Evolutionary conservation across 2,113 vertebrate species (phyloP).

Genomic region (Rhinogobius similis): DNA sequence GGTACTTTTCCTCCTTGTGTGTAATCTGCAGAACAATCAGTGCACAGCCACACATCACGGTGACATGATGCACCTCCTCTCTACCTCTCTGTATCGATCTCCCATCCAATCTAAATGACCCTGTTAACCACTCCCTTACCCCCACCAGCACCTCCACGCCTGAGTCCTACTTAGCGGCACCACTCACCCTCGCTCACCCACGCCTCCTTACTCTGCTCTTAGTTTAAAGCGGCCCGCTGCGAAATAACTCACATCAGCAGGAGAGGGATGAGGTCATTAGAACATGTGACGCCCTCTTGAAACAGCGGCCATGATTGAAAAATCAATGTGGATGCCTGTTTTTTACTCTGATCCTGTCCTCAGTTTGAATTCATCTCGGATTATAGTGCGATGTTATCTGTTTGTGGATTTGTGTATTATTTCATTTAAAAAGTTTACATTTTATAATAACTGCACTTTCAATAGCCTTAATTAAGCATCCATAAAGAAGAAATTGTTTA

Average conservation of each 20-base stretch:
- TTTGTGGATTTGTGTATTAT: slow-evolving; percentile 23
- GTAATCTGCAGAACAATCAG: slow-evolving; percentile 80
- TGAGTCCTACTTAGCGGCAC: slow-evolving; percentile 83
- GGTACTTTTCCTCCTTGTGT: slow-evolving; percentile 54
- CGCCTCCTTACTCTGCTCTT: slow-evolving; percentile 56
- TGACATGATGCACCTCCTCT: slow-evolving; percentile 82
- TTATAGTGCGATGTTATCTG: slow-evolving; percentile 42
- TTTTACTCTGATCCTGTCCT: slow-evolving; percentile 45
- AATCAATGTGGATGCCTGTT: slow-evolving; percentile 78
- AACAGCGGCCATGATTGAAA: slow-evolving; percentile 79
- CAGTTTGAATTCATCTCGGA: slow-evolving; percentile 65
- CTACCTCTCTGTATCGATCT: slow-evolving; percentile 84
- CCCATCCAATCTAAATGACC: slow-evolving; percentile 86
- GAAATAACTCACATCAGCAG: slow-evolving; percentile 77
- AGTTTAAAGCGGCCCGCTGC: slow-evolving; percentile 68
- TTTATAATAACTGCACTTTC: no score
- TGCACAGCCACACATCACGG: slow-evolving; percentile 78
- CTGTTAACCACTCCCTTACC: slow-evolving; percentile 79
- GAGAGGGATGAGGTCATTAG: slow-evolving; percentile 80
- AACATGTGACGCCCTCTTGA: slow-evolving; percentile 79
- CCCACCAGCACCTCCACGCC: slow-evolving; percentile 79
- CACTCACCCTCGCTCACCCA: slow-evolving; percentile 33
- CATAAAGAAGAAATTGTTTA: no score
- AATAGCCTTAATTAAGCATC: no score
- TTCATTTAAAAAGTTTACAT: not conserved